Evolutionary conservation across 2,797 vertebrate genomes (phyloP).

Genomic region (Mycteria americana): DNA sequence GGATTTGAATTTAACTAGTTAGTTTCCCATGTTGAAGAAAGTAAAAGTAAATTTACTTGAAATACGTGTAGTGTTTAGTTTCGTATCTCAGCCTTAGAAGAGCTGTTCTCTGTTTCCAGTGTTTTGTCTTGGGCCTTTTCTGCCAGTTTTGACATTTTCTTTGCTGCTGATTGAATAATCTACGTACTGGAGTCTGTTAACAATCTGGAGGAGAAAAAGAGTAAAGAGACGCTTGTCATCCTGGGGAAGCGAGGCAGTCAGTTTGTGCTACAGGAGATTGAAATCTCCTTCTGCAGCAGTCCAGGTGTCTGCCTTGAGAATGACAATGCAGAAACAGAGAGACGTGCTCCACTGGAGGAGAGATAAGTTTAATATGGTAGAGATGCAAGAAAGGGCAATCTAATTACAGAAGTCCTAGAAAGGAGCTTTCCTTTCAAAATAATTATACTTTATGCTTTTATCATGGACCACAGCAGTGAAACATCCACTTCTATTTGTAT

Average conservation of each 20-base stretch:
- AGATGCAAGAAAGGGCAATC: neutral
- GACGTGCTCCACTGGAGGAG: neutral
- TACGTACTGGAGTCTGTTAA: neutral
- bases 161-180: neutral
- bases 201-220: neutral
- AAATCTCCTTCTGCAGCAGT: constrained; percentile 16
- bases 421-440: neutral
- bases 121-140: neutral
- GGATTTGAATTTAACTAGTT: neutral
- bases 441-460: neutral
- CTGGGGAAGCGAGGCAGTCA: accelerated
- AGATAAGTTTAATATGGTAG: neutral
- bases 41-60: neutral
- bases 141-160: neutral
- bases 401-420: neutral
- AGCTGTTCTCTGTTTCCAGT: neutral
- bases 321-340: constrained; percentile 59
- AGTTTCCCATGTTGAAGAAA: neutral
- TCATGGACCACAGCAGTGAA: neutral
- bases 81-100: neutral
- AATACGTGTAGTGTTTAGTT: neutral
- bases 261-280: neutral
- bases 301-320: constrained; percentile 43
- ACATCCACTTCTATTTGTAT: neutral
- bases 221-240: neutral